Evolutionary conservation across 37 sponge, comb jelly and placozoan genomes (phyloP).

Genomic region (Ianthella basta): DNA sequence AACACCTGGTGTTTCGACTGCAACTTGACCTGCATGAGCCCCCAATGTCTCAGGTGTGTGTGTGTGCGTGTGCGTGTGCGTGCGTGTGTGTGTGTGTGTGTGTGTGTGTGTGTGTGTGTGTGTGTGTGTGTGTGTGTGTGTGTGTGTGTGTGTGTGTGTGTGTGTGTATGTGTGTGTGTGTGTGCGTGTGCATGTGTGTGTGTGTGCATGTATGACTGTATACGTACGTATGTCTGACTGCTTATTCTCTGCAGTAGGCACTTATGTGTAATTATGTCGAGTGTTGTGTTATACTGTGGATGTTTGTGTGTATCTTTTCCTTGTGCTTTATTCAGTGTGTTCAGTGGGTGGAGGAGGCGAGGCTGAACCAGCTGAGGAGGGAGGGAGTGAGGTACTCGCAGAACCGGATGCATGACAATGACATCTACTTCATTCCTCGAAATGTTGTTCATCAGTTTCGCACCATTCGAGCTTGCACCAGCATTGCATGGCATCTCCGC

Average conservation of each 20-base stretch:
- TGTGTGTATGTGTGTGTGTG: conserved; percentile 13
- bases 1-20: conserved; percentile 68
- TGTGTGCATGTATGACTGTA: conserved; percentile 11
- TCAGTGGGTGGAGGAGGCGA: conserved; percentile 96
- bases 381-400: conserved; percentile 81
- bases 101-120: conserved; percentile 8
- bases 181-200: neutral
- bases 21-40: conserved; percentile 94
- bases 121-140: conserved; percentile 31
- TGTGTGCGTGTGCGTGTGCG: neutral
- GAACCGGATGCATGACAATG: conserved; percentile 80
- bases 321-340: conserved; percentile 68
- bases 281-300: no score
- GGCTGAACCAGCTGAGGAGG: conserved; percentile 86
- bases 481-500: conserved; percentile 96
- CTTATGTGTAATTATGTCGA: no score
- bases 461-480: conserved; percentile 86
- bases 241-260: no score
- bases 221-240: conserved; percentile 12
- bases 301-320: no score
- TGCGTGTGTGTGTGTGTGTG: neutral
- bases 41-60: conserved; percentile 86
- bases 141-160: neutral
- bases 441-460: conserved; percentile 96
- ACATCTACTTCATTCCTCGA: conserved; percentile 97